Base-by-base conservation (phyloP, 2,113 vertebrate genomes). In the Nesoenas mayeri region DNA sequence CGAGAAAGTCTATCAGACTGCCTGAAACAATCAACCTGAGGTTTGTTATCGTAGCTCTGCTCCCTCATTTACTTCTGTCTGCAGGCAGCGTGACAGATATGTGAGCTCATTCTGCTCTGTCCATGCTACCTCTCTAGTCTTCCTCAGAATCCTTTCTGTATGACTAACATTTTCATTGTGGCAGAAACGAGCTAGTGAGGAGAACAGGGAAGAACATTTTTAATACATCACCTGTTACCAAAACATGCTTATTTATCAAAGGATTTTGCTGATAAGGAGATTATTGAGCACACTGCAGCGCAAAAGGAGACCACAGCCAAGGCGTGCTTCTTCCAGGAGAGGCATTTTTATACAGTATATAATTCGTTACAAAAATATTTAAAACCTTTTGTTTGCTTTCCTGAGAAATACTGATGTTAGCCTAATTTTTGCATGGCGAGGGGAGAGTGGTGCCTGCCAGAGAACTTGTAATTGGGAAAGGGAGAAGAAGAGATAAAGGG, bases 1-100 rank as follows among this genome's bases (percentile, higher is more conserved):
- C 99, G 2, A 98, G 99, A 29, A 98, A 93, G 32, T 99, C 99
- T 61, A 99, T 99, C 93, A 98, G 98, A 69, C 96, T 99, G 79
- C 98, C 99, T 20, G 98, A 99, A 77, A 98, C 98, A 2, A 96
- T 99, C 90, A 99, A 99, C 89, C 96, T 99, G 48, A 97, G 97
- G 99, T 99, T 97, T 96, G 96, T 97, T 95, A 48, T 72, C 34
- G 36, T 50, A 38, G 53, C 28, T 93, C 70, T 94, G 15, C 21
- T 70, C 88, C 6, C 50, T 7, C n/a, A 4, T 50, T 54, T 34
- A 8, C 15, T 85, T 85, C 17, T 4, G 11, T n/a, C 18, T 7
- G 2, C 29, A 36, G 26, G 5, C 17, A 18, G 17, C 12, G n/a
- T 42, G 57, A 11, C 57, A 89, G 34, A 67, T 11, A 13, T 0